phyloP scores from a whole-genome alignment of 2,797 vertebrate species.

The Lacerta viridis region DNA sequence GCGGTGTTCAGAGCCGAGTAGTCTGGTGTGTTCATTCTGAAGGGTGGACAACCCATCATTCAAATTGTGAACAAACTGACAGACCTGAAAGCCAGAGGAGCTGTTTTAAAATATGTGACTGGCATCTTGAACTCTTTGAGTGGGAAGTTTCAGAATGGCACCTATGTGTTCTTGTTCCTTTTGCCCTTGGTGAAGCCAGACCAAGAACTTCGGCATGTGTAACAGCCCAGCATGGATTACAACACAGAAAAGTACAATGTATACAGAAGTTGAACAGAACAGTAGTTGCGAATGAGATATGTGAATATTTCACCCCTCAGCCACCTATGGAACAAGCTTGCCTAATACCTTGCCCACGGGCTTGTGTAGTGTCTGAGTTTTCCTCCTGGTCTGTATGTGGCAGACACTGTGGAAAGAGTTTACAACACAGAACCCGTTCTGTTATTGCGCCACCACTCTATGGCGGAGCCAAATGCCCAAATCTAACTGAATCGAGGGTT shows the following conservation, averaged over 20 bases:
- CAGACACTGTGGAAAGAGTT: conserved; percentile 80
- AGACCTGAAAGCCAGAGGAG: conserved; percentile 89
- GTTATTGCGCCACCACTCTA: conserved; percentile 90
- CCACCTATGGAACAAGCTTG: conserved; percentile 92
- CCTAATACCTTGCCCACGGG: conserved; percentile 93
- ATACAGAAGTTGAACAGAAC: conserved; percentile 89
- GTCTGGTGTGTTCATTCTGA: conserved; percentile 94
- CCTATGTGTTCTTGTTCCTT: conserved; percentile 83
- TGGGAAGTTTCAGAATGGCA: conserved; percentile 95
- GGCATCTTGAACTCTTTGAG: conserved; percentile 93
- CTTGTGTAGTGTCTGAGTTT: conserved; percentile 93
- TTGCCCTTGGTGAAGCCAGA: conserved; percentile 76
- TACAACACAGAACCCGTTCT: conserved; percentile 88
- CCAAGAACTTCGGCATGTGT: conserved; percentile 82
- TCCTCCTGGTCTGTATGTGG: conserved; percentile 90
- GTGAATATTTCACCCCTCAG: conserved; percentile 90
- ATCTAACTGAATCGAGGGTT: conserved; percentile 88
- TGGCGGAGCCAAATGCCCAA: conserved; percentile 90
- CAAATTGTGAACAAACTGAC: conserved; percentile 86
- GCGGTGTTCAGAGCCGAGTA: conserved; percentile 88
- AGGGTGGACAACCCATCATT: conserved; percentile 92
- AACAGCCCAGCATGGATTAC: conserved; percentile 94
- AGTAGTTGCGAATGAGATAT: conserved; percentile 85
- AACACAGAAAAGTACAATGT: conserved; percentile 88
- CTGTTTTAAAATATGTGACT: conserved; percentile 95